Base-by-base conservation (phyloP, 2,113 vertebrate species). In the Orthonyx spaldingii region DNA sequence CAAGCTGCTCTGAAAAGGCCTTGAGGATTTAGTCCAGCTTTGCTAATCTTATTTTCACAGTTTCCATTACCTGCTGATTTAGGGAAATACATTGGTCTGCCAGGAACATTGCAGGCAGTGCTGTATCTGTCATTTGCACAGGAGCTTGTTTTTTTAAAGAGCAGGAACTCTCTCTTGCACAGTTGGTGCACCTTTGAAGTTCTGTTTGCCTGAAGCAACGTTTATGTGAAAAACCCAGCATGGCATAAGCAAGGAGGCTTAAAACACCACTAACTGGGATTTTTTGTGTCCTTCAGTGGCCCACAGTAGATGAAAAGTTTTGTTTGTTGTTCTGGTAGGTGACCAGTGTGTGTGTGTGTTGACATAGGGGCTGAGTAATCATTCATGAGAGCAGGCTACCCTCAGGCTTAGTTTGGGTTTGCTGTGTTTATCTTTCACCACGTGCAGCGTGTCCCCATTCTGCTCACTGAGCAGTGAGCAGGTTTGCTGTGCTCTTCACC, bases 351-450 rank as follows among this genome's bases (percentile, higher is more conserved):
- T 42, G 49, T 42, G 41, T 75, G 30, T 82, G 8, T 46, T 59
- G 75, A 18, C 4, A 1, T 11, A 10, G 10, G 59, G 77, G 15
- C 13, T 30, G 55, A 78, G 10, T 9, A 19, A 41, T 56, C 30
- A 3, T 47, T 63, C 44, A 11, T 70, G 37, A 68, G 53, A 33
- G 32, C 41, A 64, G 49, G 22, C 35, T 52, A 1, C 0, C 0
- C 13, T 71, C 57, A 79, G 37, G 33, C 59, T 41, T 32, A 12
- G 78, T 64, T 68, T 37, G 83, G n/a, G 9, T 32, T 79, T 56
- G 10, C 61, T 68, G 2, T 27, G 44, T 68, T 66, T n/a, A 1
- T 52, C 39, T 42, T 60, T 22, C 12, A 13, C 8, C 41, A 28
- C 0, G 0, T 21, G 49, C 39, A 74, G 56, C 7, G 18, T 59